These are phyloP conservation scores for Condylura cristata DNA, from an alignment of 2,113 vertebrate species.

Conservation along the genomic window DNA sequence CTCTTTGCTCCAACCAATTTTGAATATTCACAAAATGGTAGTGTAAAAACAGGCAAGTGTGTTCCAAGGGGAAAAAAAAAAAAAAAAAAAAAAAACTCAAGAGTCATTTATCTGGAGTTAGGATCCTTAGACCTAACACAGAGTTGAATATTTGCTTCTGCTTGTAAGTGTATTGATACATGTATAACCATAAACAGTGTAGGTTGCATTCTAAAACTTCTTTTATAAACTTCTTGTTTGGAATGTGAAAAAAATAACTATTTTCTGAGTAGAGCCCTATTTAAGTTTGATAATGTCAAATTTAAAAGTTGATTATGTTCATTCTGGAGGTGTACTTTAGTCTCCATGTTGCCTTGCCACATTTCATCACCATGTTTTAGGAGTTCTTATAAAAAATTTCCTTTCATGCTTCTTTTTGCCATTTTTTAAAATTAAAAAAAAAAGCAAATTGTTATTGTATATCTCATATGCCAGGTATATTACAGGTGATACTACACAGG, in stretches of 20 bases:
- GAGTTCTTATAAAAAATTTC: not conserved
- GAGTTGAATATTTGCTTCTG: not conserved
- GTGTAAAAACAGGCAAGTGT: not conserved
- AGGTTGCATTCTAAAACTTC: not conserved
- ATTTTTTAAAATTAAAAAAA: too few relatives aligned
- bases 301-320: not conserved
- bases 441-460: not conserved
- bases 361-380: not conserved
- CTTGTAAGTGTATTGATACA: not conserved
- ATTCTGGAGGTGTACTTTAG: not conserved
- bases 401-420: not conserved
- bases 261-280: not conserved
- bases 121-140: not conserved
- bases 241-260: not conserved
- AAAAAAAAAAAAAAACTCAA: not conserved
- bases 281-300: not conserved
- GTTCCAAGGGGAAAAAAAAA: not conserved
- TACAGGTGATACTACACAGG: not conserved
- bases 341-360: not conserved
- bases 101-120: not conserved
- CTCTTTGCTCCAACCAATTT: not conserved
- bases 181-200: not conserved
- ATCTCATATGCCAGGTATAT: too few relatives aligned
- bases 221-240: not conserved
- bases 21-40: not conserved